Evolutionary conservation across 2,797 vertebrate genomes (phyloP), one percentile per base, ranked within the genome.

Genomic region (Taeniopygia guttata): DNA sequence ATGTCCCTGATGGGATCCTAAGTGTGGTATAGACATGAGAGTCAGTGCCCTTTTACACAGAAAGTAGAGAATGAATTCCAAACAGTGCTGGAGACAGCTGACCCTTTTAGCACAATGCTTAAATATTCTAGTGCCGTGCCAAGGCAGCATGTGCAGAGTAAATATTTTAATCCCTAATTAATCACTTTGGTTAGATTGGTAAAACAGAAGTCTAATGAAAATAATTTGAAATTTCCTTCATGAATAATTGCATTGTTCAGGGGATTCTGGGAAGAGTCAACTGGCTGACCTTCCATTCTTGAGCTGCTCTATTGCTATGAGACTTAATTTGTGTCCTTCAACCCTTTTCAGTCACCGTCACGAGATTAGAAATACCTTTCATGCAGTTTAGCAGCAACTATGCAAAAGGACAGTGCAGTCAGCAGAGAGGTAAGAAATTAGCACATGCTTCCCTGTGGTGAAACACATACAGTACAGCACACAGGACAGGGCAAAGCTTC

Each of bases 161-260:
- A 99, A 99, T 99, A 99, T 99, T 99, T 99, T 99, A 99, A 99
- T 99, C 99, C 99, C 97, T 98, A 99, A 99, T 99, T 99, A 99
- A 99, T 99, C 98, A 99, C 99, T 99, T 99, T 98, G 98, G 98
- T 98, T 98, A 98, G 98, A 98, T 98, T 98, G 98, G 98, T 98
- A 98, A 98, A 98, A 98, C 98, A 98, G 97, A 98, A 98, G 97
- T 98, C 98, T 98, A 98, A 98, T 98, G 98, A 98, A 98, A 98
- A 98, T 98, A 98, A 98, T 98, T 98, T 98, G 97, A 98, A 98
- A 98, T 98, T 98, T 98, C 97, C 97, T 98, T 97, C 97, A 97
- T 98, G 98, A 98, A 98, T 98, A 98, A 98, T 98, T 98, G 97
- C 98, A 97, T 98, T 98, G 98, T 98, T 97, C 93, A 36, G 97